phyloP scores from a whole-genome alignment of 2,113 vertebrate species.

The Burhinus bistriatus region DNA sequence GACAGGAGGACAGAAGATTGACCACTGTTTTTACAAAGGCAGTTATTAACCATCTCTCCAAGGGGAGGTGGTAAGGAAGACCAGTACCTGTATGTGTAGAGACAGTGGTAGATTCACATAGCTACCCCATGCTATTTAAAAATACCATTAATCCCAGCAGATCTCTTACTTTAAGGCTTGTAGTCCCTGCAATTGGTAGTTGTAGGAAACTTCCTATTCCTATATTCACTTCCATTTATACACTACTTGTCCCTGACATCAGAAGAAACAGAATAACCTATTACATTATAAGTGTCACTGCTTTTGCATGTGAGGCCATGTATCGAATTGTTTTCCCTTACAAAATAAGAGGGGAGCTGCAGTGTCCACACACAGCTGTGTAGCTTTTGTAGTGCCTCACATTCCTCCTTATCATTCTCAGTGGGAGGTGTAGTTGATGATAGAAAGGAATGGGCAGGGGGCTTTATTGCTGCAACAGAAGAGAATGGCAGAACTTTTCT shows the following conservation, averaged over 20 bases:
- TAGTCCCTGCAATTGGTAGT: neutral
- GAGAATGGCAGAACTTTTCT: neutral
- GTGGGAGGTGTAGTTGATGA: neutral
- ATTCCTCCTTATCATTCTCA: neutral
- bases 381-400: neutral
- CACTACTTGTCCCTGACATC: neutral
- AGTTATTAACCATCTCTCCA: neutral
- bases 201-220: neutral
- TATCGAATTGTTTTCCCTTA: neutral
- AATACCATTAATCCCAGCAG: neutral
- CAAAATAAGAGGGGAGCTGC: neutral
- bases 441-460: neutral
- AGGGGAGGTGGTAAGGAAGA: neutral
- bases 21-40: neutral
- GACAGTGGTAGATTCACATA: neutral
- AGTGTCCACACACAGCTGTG: slow-evolving; percentile 22
- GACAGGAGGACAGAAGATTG: neutral
- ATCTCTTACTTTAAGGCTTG: neutral
- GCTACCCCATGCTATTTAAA: neutral
- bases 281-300: neutral
- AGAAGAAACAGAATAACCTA: neutral
- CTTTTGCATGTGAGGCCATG: neutral
- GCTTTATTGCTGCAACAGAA: neutral
- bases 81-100: neutral
- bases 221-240: neutral